Percentiles rank a stretch among this genome's conserved stretches.
Conservation (phyloP, 2,888 invertebrate genomes). For the Perizoma affinitatum region DNA sequence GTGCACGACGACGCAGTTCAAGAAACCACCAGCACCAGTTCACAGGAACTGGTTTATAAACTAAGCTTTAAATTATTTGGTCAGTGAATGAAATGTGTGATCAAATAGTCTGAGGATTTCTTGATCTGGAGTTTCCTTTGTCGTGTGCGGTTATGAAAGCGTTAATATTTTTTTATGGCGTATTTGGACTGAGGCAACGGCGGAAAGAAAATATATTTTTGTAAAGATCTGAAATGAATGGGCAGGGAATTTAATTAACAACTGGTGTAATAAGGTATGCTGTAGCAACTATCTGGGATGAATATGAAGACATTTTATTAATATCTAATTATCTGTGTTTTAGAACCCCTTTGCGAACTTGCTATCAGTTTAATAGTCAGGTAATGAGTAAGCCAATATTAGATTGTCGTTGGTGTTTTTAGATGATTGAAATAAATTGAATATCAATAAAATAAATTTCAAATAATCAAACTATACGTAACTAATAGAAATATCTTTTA, state of each 20-base stretch:
- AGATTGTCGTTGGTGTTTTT: conserved; percentile 25
- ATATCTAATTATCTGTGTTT: conserved; percentile 16
- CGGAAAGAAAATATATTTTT: conserved; percentile 12
- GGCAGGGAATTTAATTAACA: conserved; percentile 25
- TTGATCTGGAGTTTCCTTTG: background rate
- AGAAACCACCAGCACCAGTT: background rate
- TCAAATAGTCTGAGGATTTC: conserved; percentile 4
- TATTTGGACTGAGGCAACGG: conserved; percentile 14
- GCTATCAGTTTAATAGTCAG: conserved; percentile 18
- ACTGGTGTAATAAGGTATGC: conserved; percentile 30
- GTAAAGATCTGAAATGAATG: conserved; percentile 13
- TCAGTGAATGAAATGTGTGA: background rate
- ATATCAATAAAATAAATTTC: conserved; percentile 19
- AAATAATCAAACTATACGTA: conserved; percentile 16
- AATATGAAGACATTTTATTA: conserved; percentile 10
- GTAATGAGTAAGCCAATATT: conserved; percentile 17
- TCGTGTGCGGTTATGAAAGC: background rate
- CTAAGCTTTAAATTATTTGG: background rate
- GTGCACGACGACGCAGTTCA: background rate
- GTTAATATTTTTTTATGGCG: background rate
- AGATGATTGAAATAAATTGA: conserved; percentile 5
- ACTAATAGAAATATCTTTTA: conserved; percentile 24
- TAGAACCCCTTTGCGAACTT: conserved; percentile 16
- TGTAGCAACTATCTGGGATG: conserved; percentile 21
- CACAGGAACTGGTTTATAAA: background rate